A percentile compares a stretch with the other conserved stretches of the same genome.
These are phyloP conservation scores for Pterophyllum scalare DNA, from an alignment of 2,113 vertebrate species.

Conservation along the genomic window DNA sequence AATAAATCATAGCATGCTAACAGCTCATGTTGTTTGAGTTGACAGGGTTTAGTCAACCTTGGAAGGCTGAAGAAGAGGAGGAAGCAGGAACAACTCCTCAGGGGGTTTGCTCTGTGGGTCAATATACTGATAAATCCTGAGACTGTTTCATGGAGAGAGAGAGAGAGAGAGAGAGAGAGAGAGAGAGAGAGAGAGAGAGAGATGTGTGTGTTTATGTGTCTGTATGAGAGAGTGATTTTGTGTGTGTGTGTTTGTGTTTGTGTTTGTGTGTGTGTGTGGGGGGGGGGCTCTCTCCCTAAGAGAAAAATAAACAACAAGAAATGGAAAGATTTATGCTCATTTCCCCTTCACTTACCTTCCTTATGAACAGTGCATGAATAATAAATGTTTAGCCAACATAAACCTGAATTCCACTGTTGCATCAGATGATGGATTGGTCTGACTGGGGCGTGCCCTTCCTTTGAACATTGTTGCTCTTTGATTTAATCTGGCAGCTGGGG, in stretches of 20 bases:
- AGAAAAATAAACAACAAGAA: constrained; percentile 40
- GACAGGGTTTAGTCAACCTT: background rate
- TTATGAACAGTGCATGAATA: constrained; percentile 59
- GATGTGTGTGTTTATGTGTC: constrained; percentile 9
- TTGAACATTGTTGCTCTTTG: constrained; percentile 53
- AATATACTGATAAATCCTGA: constrained; percentile 41
- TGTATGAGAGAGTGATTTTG: background rate
- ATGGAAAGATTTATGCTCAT: constrained; percentile 38
- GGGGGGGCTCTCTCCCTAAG: background rate
- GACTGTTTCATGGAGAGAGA: background rate
- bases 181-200: too few relatives aligned
- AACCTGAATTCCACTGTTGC: constrained; percentile 54
- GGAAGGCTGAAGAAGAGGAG: background rate
- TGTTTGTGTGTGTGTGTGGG: too few relatives aligned
- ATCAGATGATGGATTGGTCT: constrained; percentile 55
- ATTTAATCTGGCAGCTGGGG: constrained; percentile 59
- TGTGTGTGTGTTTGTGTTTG: too few relatives aligned
- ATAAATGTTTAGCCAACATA: constrained; percentile 56
- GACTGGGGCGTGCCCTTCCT: constrained; percentile 48
- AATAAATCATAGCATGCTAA: background rate
- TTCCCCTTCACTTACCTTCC: constrained; percentile 33
- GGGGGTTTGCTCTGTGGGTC: constrained; percentile 42
- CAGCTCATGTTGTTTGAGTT: background rate
- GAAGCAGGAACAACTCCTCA: constrained; percentile 1
- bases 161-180: background rate